A percentile compares a stretch with the other conserved stretches of the same genome.
phyloP scores from a whole-genome alignment of 2,888 invertebrate species.

The Salticus scenicus region DNA sequence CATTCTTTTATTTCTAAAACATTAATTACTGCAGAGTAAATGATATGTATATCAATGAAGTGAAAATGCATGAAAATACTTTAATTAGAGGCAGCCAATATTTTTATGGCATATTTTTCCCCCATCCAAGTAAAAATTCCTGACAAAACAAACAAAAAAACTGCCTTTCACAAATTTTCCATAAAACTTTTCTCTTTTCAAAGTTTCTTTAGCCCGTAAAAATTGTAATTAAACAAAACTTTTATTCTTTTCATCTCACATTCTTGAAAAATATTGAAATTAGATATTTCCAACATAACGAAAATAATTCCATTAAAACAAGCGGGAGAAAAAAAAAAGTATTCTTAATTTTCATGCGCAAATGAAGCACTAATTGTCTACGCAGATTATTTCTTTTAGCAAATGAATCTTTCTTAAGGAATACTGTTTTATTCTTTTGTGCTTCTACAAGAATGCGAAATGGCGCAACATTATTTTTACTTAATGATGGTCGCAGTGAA shows the following conservation, averaged over 20 bases:
- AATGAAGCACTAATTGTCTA: conserved; percentile 19
- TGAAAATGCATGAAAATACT: background rate
- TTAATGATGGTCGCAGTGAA: conserved; percentile 31
- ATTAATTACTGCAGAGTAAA: background rate
- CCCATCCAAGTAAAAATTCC: background rate
- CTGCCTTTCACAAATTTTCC: background rate
- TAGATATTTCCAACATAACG: conserved; percentile 1
- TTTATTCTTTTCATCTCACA: conserved; percentile 2
- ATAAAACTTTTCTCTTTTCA: background rate
- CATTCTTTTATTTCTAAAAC: background rate
- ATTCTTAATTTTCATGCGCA: conserved; percentile 26
- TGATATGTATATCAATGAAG: background rate
- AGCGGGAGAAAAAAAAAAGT: background rate
- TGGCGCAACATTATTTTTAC: conserved; percentile 41
- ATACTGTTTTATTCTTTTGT: conserved; percentile 12
- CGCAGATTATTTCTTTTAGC: conserved; percentile 13
- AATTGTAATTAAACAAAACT: conserved; percentile 16
- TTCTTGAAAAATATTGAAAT: conserved; percentile 19
- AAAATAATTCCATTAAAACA: conserved; percentile 15
- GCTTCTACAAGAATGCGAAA: conserved; percentile 27
- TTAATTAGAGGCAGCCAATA: background rate
- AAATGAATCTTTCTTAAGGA: conserved; percentile 18
- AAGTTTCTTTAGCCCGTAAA: conserved; percentile 1
- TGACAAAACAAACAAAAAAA: background rate
- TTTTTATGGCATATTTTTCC: background rate